A percentile compares a stretch with the other conserved stretches of the same genome.
phyloP scores from a whole-genome alignment of 2,797 vertebrate species.

The Acanthurus lineatus region DNA sequence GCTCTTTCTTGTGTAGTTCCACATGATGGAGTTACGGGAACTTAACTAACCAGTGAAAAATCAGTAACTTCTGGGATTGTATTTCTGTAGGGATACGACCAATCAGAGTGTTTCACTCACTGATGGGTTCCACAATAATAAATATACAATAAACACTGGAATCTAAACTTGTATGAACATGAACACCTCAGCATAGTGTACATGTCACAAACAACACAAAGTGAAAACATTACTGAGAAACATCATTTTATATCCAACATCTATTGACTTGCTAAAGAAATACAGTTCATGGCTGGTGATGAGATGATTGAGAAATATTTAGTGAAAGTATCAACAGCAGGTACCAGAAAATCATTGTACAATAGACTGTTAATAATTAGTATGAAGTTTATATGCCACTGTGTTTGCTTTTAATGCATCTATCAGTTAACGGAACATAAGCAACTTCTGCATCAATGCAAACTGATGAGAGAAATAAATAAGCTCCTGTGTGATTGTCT shows the following conservation, averaged over 20 bases:
- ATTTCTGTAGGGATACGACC: too few species aligned
- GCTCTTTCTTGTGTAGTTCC: too few species aligned
- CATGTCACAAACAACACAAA: not conserved
- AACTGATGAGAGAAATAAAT: not conserved
- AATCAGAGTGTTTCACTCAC: too few species aligned
- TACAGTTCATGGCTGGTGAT: not conserved
- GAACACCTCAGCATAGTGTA: not conserved
- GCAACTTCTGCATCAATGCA: constrained; percentile 4
- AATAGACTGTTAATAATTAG: not conserved
- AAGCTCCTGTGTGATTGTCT: constrained; percentile 1
- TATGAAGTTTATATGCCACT: not conserved
- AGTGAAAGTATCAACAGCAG: not conserved
- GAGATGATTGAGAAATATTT: constrained; percentile 1
- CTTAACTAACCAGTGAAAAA: too few species aligned
- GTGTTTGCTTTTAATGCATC: not conserved
- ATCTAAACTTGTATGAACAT: not conserved
- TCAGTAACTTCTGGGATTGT: too few species aligned
- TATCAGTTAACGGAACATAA: not conserved
- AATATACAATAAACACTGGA: not conserved
- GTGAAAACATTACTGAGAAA: not conserved
- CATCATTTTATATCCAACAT: not conserved
- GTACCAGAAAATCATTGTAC: not conserved
- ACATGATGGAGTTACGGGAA: too few species aligned
- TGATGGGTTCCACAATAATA: not conserved
- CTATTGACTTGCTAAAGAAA: not conserved